Conservation (phyloP, 1,140 invertebrate genomes). For the Papilio xuthus region DNA sequence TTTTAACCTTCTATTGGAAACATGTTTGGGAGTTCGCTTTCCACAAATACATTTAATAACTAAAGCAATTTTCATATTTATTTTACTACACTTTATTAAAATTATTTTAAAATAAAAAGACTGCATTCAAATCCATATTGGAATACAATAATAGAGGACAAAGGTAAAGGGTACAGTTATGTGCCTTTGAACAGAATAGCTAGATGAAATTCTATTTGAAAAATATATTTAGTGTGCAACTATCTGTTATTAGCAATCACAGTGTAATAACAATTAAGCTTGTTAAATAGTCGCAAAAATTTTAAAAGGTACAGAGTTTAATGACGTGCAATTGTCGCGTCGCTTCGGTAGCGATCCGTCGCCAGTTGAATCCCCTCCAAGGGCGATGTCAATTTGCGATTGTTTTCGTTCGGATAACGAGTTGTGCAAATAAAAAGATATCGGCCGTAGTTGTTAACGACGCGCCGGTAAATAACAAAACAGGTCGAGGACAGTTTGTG, state of each 20-base stretch:
- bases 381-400: constrained; percentile 42
- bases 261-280: background rate
- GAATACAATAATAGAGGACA: no score
- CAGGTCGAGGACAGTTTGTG: constrained; percentile 25
- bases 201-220: background rate
- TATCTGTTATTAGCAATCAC: background rate
- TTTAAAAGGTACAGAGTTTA: constrained; percentile 3
- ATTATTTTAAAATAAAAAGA: no score
- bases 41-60: background rate
- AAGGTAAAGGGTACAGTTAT: no score
- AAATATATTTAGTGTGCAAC: background rate
- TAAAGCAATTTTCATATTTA: background rate
- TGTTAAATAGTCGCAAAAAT: background rate
- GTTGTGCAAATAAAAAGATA: constrained; percentile 44
- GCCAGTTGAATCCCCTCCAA: constrained; percentile 17
- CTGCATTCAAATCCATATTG: no score
- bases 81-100: background rate
- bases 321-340: background rate
- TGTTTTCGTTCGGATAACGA: constrained; percentile 45
- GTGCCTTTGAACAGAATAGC: background rate
- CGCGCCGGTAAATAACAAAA: constrained; percentile 44
- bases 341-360: background rate
- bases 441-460: constrained; percentile 44
- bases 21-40: background rate
- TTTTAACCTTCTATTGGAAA: constrained; percentile 13